Evolutionary conservation across 2,113 vertebrate genomes (phyloP).

Genomic region (Psilopsiagon aurifrons): DNA sequence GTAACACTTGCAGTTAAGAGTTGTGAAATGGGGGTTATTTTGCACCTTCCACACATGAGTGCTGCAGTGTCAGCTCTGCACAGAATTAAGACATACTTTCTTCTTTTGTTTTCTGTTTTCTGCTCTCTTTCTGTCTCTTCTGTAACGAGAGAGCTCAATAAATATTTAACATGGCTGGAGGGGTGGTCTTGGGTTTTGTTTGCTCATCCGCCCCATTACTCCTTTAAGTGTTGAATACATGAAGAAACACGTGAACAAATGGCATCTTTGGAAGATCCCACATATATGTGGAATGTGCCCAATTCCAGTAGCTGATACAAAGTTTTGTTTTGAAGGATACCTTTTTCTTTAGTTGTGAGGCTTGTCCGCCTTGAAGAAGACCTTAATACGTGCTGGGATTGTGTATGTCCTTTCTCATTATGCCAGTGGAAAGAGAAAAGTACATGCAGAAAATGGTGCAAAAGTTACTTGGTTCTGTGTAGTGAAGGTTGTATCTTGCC

Average conservation of each 20-base stretch:
- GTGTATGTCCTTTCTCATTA: not conserved
- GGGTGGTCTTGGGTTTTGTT: not conserved
- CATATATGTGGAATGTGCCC: not conserved
- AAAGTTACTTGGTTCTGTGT: not conserved
- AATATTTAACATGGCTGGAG: constrained; percentile 24
- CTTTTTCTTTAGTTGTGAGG: not conserved
- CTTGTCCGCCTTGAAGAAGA: not conserved
- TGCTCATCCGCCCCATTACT: not conserved
- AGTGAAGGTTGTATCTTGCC: not conserved
- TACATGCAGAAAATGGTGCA: not conserved
- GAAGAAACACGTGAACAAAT: not conserved
- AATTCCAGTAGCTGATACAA: not conserved
- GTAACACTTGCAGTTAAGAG: not conserved
- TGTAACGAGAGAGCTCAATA: constrained; percentile 38
- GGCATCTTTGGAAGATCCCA: not conserved
- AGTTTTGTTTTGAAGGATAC: not conserved
- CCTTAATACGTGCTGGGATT: not conserved
- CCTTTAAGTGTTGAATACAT: not conserved
- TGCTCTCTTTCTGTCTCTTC: not conserved
- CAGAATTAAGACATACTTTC: not conserved
- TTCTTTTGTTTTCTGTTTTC: constrained; percentile 12
- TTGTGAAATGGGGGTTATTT: not conserved
- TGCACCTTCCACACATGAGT: not conserved
- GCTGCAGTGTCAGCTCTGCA: constrained; percentile 2
- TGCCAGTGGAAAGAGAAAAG: not conserved